phyloP scores from a whole-genome alignment of 1,140 invertebrate genomes.

The Apis laboriosa region DNA sequence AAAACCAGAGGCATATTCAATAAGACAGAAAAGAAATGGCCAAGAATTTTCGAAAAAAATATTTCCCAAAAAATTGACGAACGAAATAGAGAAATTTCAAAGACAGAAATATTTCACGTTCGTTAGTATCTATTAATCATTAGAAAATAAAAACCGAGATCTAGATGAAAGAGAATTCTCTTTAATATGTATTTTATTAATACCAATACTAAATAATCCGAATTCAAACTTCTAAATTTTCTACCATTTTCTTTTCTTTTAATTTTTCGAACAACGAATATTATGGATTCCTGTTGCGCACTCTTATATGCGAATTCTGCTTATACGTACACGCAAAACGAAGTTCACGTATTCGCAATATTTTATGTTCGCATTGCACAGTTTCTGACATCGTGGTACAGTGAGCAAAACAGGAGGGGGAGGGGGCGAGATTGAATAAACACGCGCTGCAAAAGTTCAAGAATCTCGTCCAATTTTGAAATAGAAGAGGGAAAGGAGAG shows the following conservation, averaged over 20 bases:
- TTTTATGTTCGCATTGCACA: conserved; percentile 27
- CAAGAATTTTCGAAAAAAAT: no score
- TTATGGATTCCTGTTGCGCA: neutral
- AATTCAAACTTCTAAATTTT: neutral
- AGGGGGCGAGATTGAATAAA: conserved; percentile 15
- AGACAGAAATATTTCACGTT: no score
- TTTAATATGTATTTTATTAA: neutral
- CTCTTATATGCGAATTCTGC: conserved; percentile 18
- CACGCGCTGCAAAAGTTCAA: conserved; percentile 35
- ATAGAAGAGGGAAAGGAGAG: neutral
- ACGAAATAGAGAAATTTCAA: no score
- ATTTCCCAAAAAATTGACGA: no score
- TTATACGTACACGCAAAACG: neutral
- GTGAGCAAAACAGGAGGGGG: conserved; percentile 7
- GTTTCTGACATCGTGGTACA: conserved; percentile 23
- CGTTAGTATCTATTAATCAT: no score
- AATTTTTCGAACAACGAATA: neutral
- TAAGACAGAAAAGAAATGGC: no score
- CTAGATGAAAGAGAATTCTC: no score
- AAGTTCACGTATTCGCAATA: conserved; percentile 21
- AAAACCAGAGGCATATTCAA: no score
- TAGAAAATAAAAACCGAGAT: no score
- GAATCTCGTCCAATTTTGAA: conserved; percentile 29
- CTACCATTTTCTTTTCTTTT: neutral
- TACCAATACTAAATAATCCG: neutral